Conservation (phyloP, 2,888 invertebrate species). For the Cheilosia vulpina region DNA sequence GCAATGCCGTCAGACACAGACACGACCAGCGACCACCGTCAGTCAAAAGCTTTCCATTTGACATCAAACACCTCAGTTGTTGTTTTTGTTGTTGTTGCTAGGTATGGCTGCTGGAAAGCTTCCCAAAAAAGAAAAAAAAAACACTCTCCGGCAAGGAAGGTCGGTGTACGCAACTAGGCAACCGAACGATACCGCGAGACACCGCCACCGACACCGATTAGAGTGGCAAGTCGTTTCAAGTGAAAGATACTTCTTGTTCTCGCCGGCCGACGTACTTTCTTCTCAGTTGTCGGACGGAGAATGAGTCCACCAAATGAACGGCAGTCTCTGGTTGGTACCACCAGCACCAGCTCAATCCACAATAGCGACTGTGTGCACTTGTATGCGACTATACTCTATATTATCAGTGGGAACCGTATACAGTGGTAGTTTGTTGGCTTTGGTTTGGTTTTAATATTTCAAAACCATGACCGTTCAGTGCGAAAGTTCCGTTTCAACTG, state of each 20-base stretch:
- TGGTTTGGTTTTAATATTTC: conserved; percentile 41
- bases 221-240: conserved; percentile 29
- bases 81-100: no score
- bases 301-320: conserved; percentile 51
- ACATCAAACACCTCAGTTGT: conserved; percentile 46
- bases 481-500: conserved; percentile 83
- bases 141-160: conserved; percentile 64
- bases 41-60: conserved; percentile 65
- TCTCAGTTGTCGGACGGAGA: conserved; percentile 59
- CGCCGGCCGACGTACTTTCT: conserved; percentile 41
- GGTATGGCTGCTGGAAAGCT: conserved; percentile 45
- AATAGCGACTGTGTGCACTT: not conserved
- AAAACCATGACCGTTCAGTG: conserved; percentile 80
- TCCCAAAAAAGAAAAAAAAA: conserved; percentile 8
- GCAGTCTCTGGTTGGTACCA: conserved; percentile 21
- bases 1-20: conserved; percentile 66
- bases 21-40: conserved; percentile 31
- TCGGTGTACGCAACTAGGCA: conserved; percentile 74
- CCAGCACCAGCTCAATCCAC: conserved; percentile 28
- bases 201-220: conserved; percentile 59
- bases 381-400: not conserved
- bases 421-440: not conserved
- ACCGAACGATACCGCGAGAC: conserved; percentile 70
- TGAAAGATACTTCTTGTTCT: conserved; percentile 45
- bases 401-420: not conserved